Base-by-base conservation (phyloP, 2,888 invertebrate species). In the Dioctria linearis region DNA sequence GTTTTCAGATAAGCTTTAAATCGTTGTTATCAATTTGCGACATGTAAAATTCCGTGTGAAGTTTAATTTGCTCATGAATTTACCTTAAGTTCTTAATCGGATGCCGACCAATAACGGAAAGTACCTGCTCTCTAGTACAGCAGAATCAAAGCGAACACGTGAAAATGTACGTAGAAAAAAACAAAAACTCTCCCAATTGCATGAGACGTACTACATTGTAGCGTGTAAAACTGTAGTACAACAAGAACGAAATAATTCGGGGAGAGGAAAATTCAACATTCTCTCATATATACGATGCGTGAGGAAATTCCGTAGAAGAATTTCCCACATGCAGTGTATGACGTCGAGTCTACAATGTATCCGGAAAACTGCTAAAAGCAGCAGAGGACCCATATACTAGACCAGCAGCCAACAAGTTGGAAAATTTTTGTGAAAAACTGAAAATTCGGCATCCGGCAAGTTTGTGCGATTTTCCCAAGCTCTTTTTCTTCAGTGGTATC, bases 21-120 rank as follows among this genome's bases (percentile, higher is more conserved):
- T 65, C 39, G 40, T 39, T 8, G 42, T n/a, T 65, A 40, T 59
- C 65, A 42, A 42, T 65, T 5, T 4, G 4, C 40, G 40, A 65
- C 42, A 42, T 65, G 42, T 42, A 65, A 65, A 65, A 40, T 65
- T 65, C 39, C 65, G 65, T 65, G 65, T 65, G n/a, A 65, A 3
- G 5, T 11, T 3, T 13, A 65, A 65, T 65, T 65, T 42, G 4
- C n/a, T 40, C 42, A 5, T n/a, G 42, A n/a, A n/a, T 25, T 25
- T 1, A 25, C 2, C 25, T 25, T 25, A 25, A 25, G 25, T 25
- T 25, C 25, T 25, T 25, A 25, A 2, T 25, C 25, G 25, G 25
- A 1, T 0, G 25, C 25, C 25, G 2, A 25, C 25, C 2, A 25
- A 25, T 2, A 0, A 25, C 25, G 25, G 25, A 25, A 25, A 25